Evolutionary conservation across 2,113 vertebrate genomes (phyloP).

Genomic region (Anolis sagrei): DNA sequence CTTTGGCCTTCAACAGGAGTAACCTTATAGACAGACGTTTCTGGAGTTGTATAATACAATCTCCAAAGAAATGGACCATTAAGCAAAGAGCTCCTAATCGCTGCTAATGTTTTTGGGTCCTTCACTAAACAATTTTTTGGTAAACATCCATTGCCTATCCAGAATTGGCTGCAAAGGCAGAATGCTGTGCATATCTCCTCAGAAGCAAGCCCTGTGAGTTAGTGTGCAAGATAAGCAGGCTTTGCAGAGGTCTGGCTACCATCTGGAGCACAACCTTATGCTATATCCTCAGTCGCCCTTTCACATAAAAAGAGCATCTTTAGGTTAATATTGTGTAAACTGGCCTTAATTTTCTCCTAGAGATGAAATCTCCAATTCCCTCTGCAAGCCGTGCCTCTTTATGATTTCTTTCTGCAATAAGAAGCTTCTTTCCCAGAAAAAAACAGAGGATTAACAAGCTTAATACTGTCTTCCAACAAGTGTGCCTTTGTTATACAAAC

Average conservation of each 20-base stretch:
- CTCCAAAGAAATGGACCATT: no score
- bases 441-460: conserved; percentile 29
- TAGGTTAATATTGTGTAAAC: neutral
- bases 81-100: no score
- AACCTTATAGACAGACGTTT: no score
- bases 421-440: neutral
- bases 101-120: neutral
- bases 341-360: neutral
- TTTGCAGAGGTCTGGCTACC: neutral
- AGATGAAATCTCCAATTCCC: neutral
- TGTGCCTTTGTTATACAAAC: neutral
- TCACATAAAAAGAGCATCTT: neutral
- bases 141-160: neutral
- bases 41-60: no score
- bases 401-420: neutral
- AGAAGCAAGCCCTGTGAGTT: neutral
- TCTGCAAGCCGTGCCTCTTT: neutral
- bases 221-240: neutral
- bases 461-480: neutral
- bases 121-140: neutral
- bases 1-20: no score
- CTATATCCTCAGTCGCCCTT: neutral
- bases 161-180: neutral
- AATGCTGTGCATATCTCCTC: neutral
- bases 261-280: neutral